Evolutionary conservation across 2,113 vertebrate genomes (phyloP), one percentile per base, ranked within the genome.

Genomic region (Anas platyrhynchos): DNA sequence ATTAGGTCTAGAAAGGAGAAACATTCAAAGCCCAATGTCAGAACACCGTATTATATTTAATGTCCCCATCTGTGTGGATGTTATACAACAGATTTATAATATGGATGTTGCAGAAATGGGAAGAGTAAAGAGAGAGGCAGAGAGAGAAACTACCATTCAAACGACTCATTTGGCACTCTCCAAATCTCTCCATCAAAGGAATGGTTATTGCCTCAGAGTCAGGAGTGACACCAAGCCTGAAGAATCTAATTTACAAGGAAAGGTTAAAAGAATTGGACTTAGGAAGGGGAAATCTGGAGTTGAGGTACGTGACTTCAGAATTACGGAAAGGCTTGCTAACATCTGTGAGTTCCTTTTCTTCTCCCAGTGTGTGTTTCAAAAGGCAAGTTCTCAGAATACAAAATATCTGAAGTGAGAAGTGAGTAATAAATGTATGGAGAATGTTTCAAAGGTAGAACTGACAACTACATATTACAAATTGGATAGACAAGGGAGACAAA

Each of bases 371-470:
- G 48, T 89, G 16, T 67, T 84, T 93, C 62, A 76, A 92, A 94
- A 88, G 44, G 16, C n/a, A 69, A 27, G 59, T 82, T 73, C 50
- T 83, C 18, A 38, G 77, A 85, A 73, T 73, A 62, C 14, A 65
- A 81, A 91, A 69, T 63, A 15, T 76, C 84, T 93, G 48, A 88
- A 86, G 62, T 86, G 58, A 92, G 74, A 94, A 82, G 74, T 22
- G 78, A 90, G 75, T 87, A 90, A 83, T 71, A 92, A 91, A 59
- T 87, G 76, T 62, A 86, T 62, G 71, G 50, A 73, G 27, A 91
- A 79, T 3, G 18, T 85, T 92, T 87, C 83, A 74, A 29, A 67
- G 59, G 43, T 85, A 94, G 52, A 84, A 91, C 79, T 83, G 26
- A 85, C 25, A 83, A 89, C 89, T 54, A 41, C 8, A 7, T 55